A percentile compares a stretch with the other conserved stretches of the same genome.
phyloP scores from a whole-genome alignment of 2,888 invertebrate species.

The Creontiades dilutus region DNA sequence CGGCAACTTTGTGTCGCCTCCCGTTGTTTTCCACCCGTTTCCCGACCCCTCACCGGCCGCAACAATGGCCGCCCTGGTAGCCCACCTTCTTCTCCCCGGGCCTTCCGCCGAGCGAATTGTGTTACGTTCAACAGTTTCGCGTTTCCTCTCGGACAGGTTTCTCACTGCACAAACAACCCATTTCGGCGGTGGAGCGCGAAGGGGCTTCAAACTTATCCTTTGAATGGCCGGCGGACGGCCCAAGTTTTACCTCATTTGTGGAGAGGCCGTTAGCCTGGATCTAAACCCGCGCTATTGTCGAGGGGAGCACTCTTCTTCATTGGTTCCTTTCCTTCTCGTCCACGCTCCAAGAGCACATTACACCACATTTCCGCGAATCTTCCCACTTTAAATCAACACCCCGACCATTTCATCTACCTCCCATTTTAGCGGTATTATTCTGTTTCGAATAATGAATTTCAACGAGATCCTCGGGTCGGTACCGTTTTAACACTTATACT shows the following conservation, averaged over 20 bases:
- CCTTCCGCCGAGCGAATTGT: slow-evolving; percentile 9
- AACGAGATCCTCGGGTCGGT: too few relatives aligned
- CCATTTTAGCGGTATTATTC: too few relatives aligned
- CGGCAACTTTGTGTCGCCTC: not conserved
- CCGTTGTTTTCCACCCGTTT: not conserved
- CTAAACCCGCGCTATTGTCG: not conserved
- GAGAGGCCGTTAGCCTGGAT: not conserved
- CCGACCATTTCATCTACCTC: too few relatives aligned
- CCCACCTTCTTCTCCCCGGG: not conserved
- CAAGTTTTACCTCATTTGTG: slow-evolving; percentile 12
- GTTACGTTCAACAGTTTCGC: slow-evolving; percentile 48
- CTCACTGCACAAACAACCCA: slow-evolving; percentile 27
- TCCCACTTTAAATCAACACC: too few relatives aligned
- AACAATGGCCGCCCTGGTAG: not conserved
- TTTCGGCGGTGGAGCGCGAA: not conserved
- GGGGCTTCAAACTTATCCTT: slow-evolving; percentile 10
- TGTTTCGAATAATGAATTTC: too few relatives aligned
- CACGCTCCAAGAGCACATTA: not conserved
- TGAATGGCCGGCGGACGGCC: not conserved
- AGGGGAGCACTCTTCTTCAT: slow-evolving; percentile 3
- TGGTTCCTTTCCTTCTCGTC: not conserved
- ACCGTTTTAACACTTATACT: too few relatives aligned
- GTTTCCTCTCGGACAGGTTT: not conserved
- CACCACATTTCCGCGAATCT: not conserved
- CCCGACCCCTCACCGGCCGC: not conserved